These are phyloP conservation scores for Siderastrea radians DNA, from an alignment of 92 coral and sea anemone genomes.

Conservation along the genomic window DNA sequence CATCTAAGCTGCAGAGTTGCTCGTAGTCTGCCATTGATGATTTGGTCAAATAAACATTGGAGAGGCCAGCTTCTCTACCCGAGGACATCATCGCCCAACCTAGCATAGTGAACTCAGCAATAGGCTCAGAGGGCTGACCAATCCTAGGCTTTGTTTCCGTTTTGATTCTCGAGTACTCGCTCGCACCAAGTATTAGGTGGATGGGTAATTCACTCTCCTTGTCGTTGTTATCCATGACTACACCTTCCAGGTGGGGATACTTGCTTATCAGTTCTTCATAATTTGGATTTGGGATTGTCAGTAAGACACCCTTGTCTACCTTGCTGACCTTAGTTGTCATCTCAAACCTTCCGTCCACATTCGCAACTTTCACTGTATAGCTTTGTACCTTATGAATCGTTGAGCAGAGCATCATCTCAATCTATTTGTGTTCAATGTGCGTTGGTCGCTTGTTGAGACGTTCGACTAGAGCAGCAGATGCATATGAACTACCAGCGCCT, in stretches of 20 bases:
- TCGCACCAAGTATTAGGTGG: constrained; percentile 77
- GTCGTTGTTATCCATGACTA: constrained; percentile 49
- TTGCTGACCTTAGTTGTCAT: constrained; percentile 63
- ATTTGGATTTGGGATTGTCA: constrained; percentile 54
- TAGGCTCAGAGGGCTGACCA: constrained; percentile 65
- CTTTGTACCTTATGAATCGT: constrained; percentile 60
- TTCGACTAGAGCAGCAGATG: constrained; percentile 66
- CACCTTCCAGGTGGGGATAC: constrained; percentile 51
- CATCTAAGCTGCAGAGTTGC: constrained; percentile 64
- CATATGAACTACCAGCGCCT: constrained; percentile 71
- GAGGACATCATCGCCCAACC: constrained; percentile 75
- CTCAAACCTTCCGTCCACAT: constrained; percentile 46
- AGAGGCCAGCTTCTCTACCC: constrained; percentile 47
- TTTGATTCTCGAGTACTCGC: constrained; percentile 73
- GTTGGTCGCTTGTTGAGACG: constrained; percentile 57
- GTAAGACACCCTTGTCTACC: constrained; percentile 68
- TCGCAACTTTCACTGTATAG: constrained; percentile 39
- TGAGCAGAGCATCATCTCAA: constrained; percentile 74
- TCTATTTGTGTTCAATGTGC: constrained; percentile 38
- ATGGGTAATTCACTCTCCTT: constrained; percentile 48
- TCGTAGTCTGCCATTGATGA: constrained; percentile 57
- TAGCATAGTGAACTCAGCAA: constrained; percentile 64
- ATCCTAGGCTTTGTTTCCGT: constrained; percentile 53
- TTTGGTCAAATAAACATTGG: constrained; percentile 45
- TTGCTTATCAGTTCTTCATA: constrained; percentile 59